Evolutionary conservation across 1,140 invertebrate species (phyloP), one percentile per base, ranked within the genome.

Genomic region (Drosophila dunni): DNA sequence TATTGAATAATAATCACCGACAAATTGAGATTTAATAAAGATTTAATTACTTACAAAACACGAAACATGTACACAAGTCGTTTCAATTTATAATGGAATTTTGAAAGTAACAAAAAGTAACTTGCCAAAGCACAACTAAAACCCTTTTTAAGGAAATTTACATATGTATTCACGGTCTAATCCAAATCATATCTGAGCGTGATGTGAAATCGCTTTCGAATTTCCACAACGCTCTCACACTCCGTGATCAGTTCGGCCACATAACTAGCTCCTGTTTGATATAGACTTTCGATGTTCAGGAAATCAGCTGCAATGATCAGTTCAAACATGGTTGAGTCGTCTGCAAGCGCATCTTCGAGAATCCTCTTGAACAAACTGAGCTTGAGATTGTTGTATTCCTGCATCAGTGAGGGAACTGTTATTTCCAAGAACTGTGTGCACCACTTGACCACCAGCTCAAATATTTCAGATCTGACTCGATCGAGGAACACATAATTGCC

Each of bases 1-100:
- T 86, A 85, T 81, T 86, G 79, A 86, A 88, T 86, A 86, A 86
- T 86, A 86, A 86, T 86, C 83, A 88, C 83, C 83, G 83, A 86
- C 63, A 86, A 86, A 86, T 86, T 86, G 83, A 86, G 83, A 86
- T 86, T 86, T 86, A 86, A 86, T 86, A 86, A 86, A 86, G 69
- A 86, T 86, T 86, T 86, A 86, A 86, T 83, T 88, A 86, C 79
- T 86, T 83, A 89, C 68, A 88, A 89, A 72, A 65, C 13, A 58
- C 48, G 34, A 51, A 36, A 53, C 17, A 46, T n/a, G 11, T 29
- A 44, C 10, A 34, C 9, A 7, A 44, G 24, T 62, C 53, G 45
- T 8, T 36, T 61, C 40, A 44, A 46, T 54, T 36, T 36, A 36
- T 24, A n/a, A 8, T 11, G 17, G 6, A 56, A 40, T 56, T 40